phyloP scores from a whole-genome alignment of 2,888 invertebrate species.

The Pheosia tremula region DNA sequence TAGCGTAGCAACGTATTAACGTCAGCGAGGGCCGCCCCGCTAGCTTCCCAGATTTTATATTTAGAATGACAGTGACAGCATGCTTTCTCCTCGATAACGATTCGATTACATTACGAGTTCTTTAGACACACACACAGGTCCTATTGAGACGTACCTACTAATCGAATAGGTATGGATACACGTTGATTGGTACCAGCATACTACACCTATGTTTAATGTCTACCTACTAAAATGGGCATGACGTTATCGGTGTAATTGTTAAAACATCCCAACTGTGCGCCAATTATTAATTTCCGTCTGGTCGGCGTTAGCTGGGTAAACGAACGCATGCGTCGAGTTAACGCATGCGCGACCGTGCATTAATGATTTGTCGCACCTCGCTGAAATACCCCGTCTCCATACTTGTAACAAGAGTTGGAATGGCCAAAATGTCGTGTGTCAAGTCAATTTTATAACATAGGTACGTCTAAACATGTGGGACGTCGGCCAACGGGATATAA shows the following conservation, averaged over 20 bases:
- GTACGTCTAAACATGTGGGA: conserved; percentile 7
- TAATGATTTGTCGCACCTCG: conserved; percentile 59
- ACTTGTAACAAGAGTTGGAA: conserved; percentile 17
- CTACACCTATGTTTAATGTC: neutral
- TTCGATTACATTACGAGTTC: too few species aligned
- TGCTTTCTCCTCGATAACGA: too few species aligned
- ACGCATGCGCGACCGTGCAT: conserved; percentile 51
- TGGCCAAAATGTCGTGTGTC: conserved; percentile 13
- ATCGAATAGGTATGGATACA: too few species aligned
- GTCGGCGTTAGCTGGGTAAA: neutral
- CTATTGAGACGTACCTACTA: too few species aligned
- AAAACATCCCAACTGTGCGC: conserved; percentile 9
- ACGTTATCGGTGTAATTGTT: neutral
- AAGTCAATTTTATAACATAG: conserved; percentile 24
- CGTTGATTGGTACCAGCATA: too few species aligned
- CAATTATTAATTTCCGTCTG: conserved; percentile 9
- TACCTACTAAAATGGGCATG: neutral
- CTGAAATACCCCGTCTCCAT: conserved; percentile 16
- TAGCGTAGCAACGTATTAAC: too few species aligned
- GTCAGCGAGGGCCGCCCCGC: too few species aligned
- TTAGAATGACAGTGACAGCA: too few species aligned
- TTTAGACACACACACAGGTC: too few species aligned
- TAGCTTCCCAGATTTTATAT: too few species aligned
- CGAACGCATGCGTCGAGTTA: conserved; percentile 39
- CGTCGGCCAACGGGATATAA: neutral